These are phyloP conservation scores for Calcarius lapponicus DNA, from an alignment of 2,797 vertebrate genomes.

Conservation along the genomic window DNA sequence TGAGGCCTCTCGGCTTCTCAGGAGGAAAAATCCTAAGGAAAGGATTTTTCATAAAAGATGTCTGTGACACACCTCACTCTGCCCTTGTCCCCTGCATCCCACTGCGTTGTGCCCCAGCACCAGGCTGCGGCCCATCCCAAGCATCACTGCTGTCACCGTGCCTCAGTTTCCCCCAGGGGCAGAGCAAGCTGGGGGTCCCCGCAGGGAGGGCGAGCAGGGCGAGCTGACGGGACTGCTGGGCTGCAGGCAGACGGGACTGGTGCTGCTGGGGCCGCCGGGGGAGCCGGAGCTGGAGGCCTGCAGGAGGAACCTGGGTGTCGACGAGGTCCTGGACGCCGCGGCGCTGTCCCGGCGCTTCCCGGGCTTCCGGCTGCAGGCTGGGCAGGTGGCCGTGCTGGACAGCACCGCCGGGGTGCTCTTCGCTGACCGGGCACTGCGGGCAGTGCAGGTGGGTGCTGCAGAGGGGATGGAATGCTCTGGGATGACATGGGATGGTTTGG, in stretches of 20 bases:
- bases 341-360: constrained; percentile 80
- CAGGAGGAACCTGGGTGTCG: constrained; percentile 3
- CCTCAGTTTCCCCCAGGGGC: not conserved
- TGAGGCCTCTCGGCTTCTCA: too few species aligned
- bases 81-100: not conserved
- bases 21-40: too few species aligned
- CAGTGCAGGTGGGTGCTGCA: constrained; percentile 80
- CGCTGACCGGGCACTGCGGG: constrained; percentile 83
- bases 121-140: not conserved
- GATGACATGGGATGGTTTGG: not conserved
- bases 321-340: constrained; percentile 55
- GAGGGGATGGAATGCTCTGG: not conserved
- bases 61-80: too few species aligned
- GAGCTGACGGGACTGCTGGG: not conserved
- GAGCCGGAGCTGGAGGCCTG: constrained; percentile 64
- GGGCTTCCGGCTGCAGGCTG: constrained; percentile 68
- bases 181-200: rapidly evolving
- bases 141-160: rapidly evolving
- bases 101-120: not conserved
- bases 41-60: too few species aligned
- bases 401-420: constrained; percentile 82
- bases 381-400: constrained; percentile 82
- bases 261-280: constrained; percentile 81
- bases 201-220: rapidly evolving
- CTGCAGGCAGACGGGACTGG: constrained; percentile 83